Percentiles rank a stretch among this genome's conserved stretches.
These are phyloP conservation scores for Ormyrus thymus DNA, from an alignment of 2,888 invertebrate species.

Conservation along the genomic window DNA sequence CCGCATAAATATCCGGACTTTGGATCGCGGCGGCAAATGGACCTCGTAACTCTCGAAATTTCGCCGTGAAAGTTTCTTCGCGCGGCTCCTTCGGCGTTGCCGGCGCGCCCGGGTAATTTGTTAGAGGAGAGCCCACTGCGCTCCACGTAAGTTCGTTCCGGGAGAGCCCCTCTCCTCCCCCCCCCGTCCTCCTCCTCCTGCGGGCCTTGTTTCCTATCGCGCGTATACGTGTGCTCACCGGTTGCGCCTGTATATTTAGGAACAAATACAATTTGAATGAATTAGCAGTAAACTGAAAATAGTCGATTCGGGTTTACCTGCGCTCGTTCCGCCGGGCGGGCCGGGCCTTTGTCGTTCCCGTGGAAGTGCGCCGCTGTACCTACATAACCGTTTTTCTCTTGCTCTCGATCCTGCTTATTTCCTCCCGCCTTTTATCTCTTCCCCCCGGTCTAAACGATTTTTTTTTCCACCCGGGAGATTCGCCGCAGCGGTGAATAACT, in stretches of 20 bases:
- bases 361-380: not conserved
- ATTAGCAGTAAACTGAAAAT: slow-evolving; percentile 73
- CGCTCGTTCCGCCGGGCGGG: slow-evolving; percentile 9
- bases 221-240: slow-evolving; percentile 44
- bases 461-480: slow-evolving; percentile 63
- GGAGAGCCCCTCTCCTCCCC: not conserved
- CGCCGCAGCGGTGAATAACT: slow-evolving; percentile 61
- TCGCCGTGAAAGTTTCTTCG: slow-evolving; percentile 58
- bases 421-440: slow-evolving; percentile 46
- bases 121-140: slow-evolving; percentile 53
- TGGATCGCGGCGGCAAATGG: slow-evolving; percentile 58
- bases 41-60: slow-evolving; percentile 62
- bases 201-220: slow-evolving; percentile 14
- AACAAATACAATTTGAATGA: slow-evolving; percentile 74
- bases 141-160: slow-evolving; percentile 34
- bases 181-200: not conserved
- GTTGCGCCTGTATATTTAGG: slow-evolving; percentile 66
- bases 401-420: slow-evolving; percentile 49
- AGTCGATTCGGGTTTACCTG: slow-evolving; percentile 62
- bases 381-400: slow-evolving; percentile 49
- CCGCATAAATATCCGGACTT: slow-evolving; percentile 58
- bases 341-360: not conserved
- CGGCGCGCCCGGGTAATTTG: slow-evolving; percentile 56
- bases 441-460: slow-evolving; percentile 63
- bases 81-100: slow-evolving; percentile 42